Percentiles rank a stretch among this genome's conserved stretches.
phyloP scores from a whole-genome alignment of 2,797 vertebrate species.

The Orestias chungarensis region DNA sequence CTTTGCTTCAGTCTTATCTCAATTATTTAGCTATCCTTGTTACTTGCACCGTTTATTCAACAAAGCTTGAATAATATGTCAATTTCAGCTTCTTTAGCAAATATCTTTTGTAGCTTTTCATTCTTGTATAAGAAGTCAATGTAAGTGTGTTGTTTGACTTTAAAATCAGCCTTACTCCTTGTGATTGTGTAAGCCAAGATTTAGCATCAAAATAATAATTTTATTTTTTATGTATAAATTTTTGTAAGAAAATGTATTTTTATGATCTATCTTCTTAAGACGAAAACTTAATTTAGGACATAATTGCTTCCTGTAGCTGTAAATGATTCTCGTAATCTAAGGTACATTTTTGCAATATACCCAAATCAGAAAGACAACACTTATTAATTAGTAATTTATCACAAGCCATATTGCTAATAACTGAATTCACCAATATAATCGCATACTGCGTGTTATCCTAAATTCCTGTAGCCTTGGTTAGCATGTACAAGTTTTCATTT shows the following conservation, averaged over 20 bases:
- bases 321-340: neutral
- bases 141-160: too few species aligned
- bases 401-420: neutral
- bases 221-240: neutral
- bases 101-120: neutral
- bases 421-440: neutral
- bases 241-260: neutral
- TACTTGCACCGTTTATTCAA: neutral
- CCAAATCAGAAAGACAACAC: neutral
- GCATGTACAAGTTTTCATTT: conserved; percentile 26
- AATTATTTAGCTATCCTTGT: neutral
- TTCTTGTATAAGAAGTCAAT: neutral
- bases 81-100: neutral
- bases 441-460: neutral
- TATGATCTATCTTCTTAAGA: neutral
- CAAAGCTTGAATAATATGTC: too few species aligned
- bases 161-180: neutral
- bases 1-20: too few species aligned
- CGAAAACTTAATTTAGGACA: too few species aligned
- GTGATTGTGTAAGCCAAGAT: neutral
- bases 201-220: neutral
- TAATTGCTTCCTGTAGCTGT: neutral
- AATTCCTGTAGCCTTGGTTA: conserved; percentile 2
- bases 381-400: neutral
- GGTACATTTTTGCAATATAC: neutral